phyloP scores from a whole-genome alignment of 2,113 vertebrate species.

The Vidua chalybeata region DNA sequence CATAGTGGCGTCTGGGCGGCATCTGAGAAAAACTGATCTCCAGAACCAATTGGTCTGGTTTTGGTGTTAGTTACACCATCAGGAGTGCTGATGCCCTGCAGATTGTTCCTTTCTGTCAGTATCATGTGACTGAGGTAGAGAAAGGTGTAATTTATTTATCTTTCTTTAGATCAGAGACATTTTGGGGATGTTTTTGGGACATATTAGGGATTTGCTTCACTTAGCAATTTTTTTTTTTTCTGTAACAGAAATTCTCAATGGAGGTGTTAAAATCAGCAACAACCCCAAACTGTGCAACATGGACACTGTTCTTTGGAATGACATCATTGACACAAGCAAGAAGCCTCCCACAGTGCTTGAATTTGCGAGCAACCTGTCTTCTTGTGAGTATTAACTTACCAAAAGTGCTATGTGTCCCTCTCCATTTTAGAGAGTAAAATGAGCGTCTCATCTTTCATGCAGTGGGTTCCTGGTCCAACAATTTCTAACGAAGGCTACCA shows the following conservation, averaged over 20 bases:
- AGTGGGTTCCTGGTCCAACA: background rate
- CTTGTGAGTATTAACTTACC: conserved; percentile 74
- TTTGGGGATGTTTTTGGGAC: background rate
- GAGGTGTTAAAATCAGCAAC: conserved; percentile 82
- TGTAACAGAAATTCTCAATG: conserved; percentile 87
- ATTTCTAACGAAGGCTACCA: background rate
- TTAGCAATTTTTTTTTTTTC: background rate
- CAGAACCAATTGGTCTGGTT: background rate
- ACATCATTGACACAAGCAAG: conserved; percentile 77
- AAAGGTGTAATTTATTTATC: background rate
- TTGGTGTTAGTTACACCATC: background rate
- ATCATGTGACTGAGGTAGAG: background rate
- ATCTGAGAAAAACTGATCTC: background rate
- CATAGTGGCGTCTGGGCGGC: background rate
- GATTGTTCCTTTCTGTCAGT: background rate
- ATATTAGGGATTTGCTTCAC: background rate
- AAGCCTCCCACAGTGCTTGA: conserved; percentile 68
- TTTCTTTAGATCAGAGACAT: background rate
- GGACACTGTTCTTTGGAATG: conserved; percentile 88
- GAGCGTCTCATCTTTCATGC: background rate
- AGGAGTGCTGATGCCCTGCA: background rate
- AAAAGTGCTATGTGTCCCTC: background rate
- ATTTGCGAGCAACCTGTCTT: conserved; percentile 15
- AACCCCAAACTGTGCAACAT: conserved; percentile 84
- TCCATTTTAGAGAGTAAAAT: background rate